phyloP scores from a whole-genome alignment of 2,797 vertebrate genomes.

The Amblyopsis hoosieri region DNA sequence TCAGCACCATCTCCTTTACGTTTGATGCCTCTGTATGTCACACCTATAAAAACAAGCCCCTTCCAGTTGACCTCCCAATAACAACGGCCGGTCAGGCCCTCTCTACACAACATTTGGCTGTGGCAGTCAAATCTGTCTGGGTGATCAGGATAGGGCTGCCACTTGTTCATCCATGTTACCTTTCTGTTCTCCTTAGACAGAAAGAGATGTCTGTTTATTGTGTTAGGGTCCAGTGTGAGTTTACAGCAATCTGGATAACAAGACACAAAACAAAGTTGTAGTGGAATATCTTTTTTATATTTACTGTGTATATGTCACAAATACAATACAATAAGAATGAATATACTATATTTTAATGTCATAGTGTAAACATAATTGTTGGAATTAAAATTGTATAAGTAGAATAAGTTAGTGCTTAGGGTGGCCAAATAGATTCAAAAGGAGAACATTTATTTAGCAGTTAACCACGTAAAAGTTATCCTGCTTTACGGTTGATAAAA shows the following conservation, averaged over 20 bases:
- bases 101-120: conserved; percentile 20
- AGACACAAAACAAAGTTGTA: not conserved
- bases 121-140: conserved; percentile 3
- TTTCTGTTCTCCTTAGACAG: not conserved
- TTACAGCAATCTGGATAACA: not conserved
- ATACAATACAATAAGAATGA: too few species aligned
- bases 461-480: too few species aligned
- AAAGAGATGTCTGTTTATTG: not conserved
- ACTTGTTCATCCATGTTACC: not conserved
- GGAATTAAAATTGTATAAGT: too few species aligned
- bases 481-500: too few species aligned
- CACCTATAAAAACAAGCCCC: not conserved
- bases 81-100: conserved; percentile 18
- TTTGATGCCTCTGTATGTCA: conserved; percentile 24
- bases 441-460: too few species aligned
- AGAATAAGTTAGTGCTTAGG: too few species aligned
- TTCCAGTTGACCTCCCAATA: conserved; percentile 34
- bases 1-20: conserved; percentile 11
- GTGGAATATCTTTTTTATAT: not conserved
- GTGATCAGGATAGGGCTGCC: conserved; percentile 13
- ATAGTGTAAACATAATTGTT: too few species aligned
- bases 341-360: too few species aligned
- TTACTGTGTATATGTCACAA: not conserved
- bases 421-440: too few species aligned
- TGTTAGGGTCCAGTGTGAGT: conserved; percentile 5